A percentile compares a stretch with the other conserved stretches of the same genome.
phyloP scores from a whole-genome alignment of 2,888 invertebrate species.

The Geophilus truncorum region DNA sequence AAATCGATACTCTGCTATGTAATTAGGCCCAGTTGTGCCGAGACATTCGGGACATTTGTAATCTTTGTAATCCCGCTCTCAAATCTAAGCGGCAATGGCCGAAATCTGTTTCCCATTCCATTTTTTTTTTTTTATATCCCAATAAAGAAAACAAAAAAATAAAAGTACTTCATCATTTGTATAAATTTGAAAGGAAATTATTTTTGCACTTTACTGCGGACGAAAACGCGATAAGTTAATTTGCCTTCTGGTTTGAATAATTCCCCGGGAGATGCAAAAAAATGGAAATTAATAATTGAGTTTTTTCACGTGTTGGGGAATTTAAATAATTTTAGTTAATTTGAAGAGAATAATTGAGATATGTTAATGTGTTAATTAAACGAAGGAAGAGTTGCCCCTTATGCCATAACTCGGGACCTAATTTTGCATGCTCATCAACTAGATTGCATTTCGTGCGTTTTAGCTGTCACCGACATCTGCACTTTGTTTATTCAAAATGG shows the following conservation, averaged over 20 bases:
- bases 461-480: not conserved
- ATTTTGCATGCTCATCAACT: not conserved
- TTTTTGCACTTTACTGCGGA: not conserved
- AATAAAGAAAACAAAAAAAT: not conserved
- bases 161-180: not conserved
- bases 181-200: not conserved
- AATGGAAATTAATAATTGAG: too few species aligned
- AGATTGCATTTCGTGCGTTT: not conserved
- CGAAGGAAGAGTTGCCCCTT: not conserved
- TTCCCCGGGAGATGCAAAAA: too few species aligned
- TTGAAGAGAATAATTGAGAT: not conserved
- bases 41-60: conserved; percentile 3
- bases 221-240: not conserved
- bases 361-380: not conserved
- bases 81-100: not conserved
- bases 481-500: not conserved
- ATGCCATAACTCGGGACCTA: not conserved
- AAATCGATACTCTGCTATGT: not conserved
- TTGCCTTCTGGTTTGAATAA: not conserved
- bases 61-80: not conserved
- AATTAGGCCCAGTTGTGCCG: conserved; percentile 12
- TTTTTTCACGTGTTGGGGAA: not conserved
- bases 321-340: not conserved
- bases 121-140: not conserved
- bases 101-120: not conserved